These are phyloP conservation scores for Pipistrellus nathusii DNA, from an alignment of 2,797 vertebrate genomes.

Conservation along the genomic window DNA sequence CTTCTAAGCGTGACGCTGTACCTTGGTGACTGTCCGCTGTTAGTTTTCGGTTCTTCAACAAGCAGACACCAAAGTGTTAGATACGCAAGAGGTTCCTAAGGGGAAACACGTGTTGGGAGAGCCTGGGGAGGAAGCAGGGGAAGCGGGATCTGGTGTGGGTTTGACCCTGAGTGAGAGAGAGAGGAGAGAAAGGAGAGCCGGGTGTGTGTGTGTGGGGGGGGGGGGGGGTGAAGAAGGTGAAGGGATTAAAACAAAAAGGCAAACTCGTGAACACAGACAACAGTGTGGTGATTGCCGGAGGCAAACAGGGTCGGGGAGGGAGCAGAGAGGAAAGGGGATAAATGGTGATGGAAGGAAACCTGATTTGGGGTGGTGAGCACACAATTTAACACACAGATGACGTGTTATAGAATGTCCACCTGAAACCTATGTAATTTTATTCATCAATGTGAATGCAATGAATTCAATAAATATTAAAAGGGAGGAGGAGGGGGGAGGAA, in stretches of 20 bases:
- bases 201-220: too few species aligned
- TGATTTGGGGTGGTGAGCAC: neutral
- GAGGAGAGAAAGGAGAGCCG: neutral
- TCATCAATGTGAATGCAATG: neutral
- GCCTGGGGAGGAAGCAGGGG: neutral
- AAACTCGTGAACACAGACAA: neutral
- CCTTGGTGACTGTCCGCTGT: neutral
- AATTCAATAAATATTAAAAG: neutral
- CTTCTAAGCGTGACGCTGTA: neutral
- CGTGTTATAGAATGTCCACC: neutral
- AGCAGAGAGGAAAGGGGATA: neutral
- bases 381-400: neutral
- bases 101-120: neutral
- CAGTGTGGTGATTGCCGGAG: neutral
- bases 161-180: neutral
- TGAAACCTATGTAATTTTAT: neutral
- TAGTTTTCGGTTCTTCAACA: neutral
- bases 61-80: neutral
- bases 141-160: neutral
- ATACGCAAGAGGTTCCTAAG: neutral
- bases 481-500: too few species aligned
- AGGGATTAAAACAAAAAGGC: neutral
- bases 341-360: neutral
- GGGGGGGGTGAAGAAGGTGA: neutral
- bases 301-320: neutral